Evolutionary conservation across 2,797 vertebrate species (phyloP).

Genomic region (Tenualosa ilisha): DNA sequence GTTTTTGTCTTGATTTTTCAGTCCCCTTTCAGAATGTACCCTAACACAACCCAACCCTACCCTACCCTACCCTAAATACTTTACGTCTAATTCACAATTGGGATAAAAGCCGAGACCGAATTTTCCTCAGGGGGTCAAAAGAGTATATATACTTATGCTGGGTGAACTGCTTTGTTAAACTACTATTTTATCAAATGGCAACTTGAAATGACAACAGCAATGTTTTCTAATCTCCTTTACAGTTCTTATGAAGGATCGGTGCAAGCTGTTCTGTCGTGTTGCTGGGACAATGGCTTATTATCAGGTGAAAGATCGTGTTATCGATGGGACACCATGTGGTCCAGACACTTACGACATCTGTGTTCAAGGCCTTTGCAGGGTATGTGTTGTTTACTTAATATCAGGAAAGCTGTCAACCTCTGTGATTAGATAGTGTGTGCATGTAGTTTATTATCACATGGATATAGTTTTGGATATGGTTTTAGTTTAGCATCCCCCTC

Average conservation of each 20-base stretch:
- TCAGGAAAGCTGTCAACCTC: not conserved
- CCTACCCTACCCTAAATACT: not conserved
- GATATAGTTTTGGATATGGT: not conserved
- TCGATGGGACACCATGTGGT: slow-evolving; percentile 92
- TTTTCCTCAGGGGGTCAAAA: too few relatives aligned
- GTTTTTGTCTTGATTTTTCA: not conserved
- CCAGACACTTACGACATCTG: slow-evolving; percentile 93
- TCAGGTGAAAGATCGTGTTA: slow-evolving; percentile 91
- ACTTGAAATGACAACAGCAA: not conserved
- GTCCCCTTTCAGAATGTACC: not conserved
- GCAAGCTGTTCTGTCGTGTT: slow-evolving; percentile 96
- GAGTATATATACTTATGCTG: not conserved
- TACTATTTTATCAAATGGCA: not conserved
- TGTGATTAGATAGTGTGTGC: not conserved
- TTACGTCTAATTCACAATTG: not conserved
- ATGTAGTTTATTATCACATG: not conserved
- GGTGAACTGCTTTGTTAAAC: not conserved
- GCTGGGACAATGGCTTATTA: slow-evolving; percentile 92
- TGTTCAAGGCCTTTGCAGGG: slow-evolving; percentile 97
- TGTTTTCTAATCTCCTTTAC: slow-evolving; percentile 3
- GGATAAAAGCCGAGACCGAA: too few relatives aligned
- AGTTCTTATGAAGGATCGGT: slow-evolving; percentile 97
- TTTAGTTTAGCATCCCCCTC: not conserved
- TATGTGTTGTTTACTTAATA: slow-evolving; percentile 56
- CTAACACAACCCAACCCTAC: not conserved